Evolutionary conservation across 1,140 invertebrate species (phyloP).

Genomic region (Coptotermes formosanus): DNA sequence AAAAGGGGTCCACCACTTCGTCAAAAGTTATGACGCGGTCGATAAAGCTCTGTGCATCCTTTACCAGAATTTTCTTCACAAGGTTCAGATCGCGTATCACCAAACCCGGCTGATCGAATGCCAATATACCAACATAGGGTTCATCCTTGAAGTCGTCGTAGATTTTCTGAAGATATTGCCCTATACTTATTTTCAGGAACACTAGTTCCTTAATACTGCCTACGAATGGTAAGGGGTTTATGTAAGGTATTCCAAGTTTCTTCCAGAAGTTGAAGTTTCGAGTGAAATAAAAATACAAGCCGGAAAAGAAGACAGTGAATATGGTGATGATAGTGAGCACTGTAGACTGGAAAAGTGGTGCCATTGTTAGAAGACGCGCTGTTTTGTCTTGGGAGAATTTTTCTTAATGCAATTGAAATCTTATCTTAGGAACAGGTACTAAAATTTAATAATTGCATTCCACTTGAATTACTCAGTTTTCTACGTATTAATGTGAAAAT

Average conservation of each 20-base stretch:
- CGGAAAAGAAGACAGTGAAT: too few species aligned
- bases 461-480: too few species aligned
- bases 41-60: constrained; percentile 50
- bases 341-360: too few species aligned
- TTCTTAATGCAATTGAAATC: too few species aligned
- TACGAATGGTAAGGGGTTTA: constrained; percentile 48
- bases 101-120: constrained; percentile 36
- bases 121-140: constrained; percentile 8
- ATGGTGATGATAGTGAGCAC: too few species aligned
- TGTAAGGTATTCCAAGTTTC: constrained; percentile 45
- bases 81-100: constrained; percentile 50
- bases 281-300: constrained; percentile 46
- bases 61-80: constrained; percentile 49
- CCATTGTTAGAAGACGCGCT: too few species aligned
- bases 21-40: constrained; percentile 39
- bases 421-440: too few species aligned
- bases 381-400: too few species aligned
- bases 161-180: not conserved
- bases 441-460: too few species aligned
- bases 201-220: constrained; percentile 45
- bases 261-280: constrained; percentile 51
- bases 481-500: too few species aligned
- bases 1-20: not conserved
- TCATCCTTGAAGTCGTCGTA: not conserved
- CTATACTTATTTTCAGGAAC: not conserved